Percentiles rank a stretch among this genome's conserved stretches.
Evolutionary conservation across 2,888 invertebrate genomes (phyloP).

Genomic region (Taphrorychus bicolor): DNA sequence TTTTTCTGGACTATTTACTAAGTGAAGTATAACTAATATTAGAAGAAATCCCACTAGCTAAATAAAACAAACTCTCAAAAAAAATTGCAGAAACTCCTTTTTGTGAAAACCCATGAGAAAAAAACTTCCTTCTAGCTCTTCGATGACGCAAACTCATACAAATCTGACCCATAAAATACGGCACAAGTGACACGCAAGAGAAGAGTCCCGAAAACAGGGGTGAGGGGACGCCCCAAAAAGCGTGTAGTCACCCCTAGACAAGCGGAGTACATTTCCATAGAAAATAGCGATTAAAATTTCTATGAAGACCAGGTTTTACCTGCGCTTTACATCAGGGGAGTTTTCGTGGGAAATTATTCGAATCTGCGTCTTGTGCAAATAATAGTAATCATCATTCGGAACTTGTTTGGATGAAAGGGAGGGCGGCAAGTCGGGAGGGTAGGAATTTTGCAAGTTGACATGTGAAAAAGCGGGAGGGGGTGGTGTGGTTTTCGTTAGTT

Average conservation of each 20-base stretch:
- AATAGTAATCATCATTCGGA: constrained; percentile 4
- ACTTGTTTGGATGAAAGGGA: constrained; percentile 9
- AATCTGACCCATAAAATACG: constrained; percentile 17
- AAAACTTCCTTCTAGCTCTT: too few species aligned
- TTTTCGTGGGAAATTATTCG: constrained; percentile 34
- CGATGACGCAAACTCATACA: not conserved
- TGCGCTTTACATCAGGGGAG: constrained; percentile 20
- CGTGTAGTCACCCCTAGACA: constrained; percentile 23
- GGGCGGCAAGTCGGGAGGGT: constrained; percentile 1
- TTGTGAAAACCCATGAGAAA: constrained; percentile 5
- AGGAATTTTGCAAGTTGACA: not conserved
- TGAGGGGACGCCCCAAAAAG: constrained; percentile 33
- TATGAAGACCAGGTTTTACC: constrained; percentile 29
- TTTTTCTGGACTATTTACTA: too few species aligned
- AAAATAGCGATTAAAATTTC: constrained; percentile 34
- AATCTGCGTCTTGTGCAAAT: constrained; percentile 14
- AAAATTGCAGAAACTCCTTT: too few species aligned
- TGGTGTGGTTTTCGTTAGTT: not conserved
- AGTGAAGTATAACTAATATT: too few species aligned
- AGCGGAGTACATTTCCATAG: constrained; percentile 30
- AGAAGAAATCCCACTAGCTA: too few species aligned
- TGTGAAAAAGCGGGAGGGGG: constrained; percentile 4
- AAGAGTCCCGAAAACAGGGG: constrained; percentile 17
- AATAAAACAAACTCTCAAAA: too few species aligned
- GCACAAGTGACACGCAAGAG: constrained; percentile 33